phyloP scores from a whole-genome alignment of 2,888 invertebrate species.

The Eilema griseolum region DNA sequence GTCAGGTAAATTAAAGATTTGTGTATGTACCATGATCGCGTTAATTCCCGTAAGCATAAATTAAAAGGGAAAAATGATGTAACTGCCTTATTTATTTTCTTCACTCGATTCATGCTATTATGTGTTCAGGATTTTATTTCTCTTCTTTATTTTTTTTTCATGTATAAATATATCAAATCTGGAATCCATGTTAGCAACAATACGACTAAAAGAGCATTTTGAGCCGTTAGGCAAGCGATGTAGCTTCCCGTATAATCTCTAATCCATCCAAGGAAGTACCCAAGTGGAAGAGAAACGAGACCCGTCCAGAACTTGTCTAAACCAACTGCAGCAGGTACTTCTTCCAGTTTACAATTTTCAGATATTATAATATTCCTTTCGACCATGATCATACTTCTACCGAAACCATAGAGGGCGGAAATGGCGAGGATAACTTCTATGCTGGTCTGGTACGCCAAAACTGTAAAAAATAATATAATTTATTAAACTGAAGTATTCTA shows the following conservation, averaged over 20 bases:
- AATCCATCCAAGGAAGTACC: slow-evolving; percentile 89
- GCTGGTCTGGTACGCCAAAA: slow-evolving; percentile 88
- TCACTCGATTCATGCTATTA: too few relatives aligned
- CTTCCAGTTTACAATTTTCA: slow-evolving; percentile 86
- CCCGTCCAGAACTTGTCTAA: slow-evolving; percentile 91
- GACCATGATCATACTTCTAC: slow-evolving; percentile 91
- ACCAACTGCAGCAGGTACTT: slow-evolving; percentile 90
- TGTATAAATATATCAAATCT: slow-evolving; percentile 62
- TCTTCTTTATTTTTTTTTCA: too few relatives aligned
- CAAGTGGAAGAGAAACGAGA: slow-evolving; percentile 88
- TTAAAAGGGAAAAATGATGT: too few relatives aligned
- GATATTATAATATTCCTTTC: slow-evolving; percentile 91
- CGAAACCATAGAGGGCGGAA: slow-evolving; percentile 89
- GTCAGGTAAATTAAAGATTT: too few relatives aligned
- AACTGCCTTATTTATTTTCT: too few relatives aligned
- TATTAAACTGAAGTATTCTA: too few relatives aligned
- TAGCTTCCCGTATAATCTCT: slow-evolving; percentile 89
- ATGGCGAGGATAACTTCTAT: slow-evolving; percentile 82
- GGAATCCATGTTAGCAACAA: slow-evolving; percentile 87
- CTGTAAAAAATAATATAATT: slow-evolving; percentile 71
- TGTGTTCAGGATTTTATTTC: too few relatives aligned
- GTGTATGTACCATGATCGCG: too few relatives aligned
- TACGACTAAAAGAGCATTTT: slow-evolving; percentile 85
- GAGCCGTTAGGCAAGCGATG: slow-evolving; percentile 88
- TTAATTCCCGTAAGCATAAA: too few relatives aligned